phyloP scores from a whole-genome alignment of 2,797 vertebrate genomes.

The Anableps anableps region DNA sequence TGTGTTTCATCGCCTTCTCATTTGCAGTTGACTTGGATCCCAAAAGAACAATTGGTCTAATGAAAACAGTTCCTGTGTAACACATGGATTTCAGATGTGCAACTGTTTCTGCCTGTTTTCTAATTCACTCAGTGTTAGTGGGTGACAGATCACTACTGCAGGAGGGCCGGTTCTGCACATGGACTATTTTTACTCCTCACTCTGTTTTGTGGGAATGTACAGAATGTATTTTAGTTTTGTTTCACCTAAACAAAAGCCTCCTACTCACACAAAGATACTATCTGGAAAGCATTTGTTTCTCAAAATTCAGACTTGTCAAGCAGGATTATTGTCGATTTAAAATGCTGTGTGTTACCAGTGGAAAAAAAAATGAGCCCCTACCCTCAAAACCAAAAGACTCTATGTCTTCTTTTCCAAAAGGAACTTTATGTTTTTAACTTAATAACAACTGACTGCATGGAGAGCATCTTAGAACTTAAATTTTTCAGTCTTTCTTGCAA shows the following conservation, averaged over 20 bases:
- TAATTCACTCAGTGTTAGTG: not conserved
- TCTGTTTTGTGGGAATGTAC: not conserved
- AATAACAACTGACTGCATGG: not conserved
- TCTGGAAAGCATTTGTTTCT: not conserved
- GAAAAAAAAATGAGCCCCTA: not conserved
- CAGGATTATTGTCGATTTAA: not conserved
- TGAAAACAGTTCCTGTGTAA: not conserved
- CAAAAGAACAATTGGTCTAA: not conserved
- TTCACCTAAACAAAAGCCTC: not conserved
- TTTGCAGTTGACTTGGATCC: not conserved
- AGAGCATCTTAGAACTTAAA: not conserved
- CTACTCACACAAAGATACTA: not conserved
- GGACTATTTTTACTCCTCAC: not conserved
- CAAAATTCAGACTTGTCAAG: not conserved
- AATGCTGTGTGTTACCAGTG: not conserved
- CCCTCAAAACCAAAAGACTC: not conserved
- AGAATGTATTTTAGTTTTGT: not conserved
- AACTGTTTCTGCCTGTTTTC: not conserved
- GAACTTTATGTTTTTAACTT: not conserved
- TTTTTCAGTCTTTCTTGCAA: not conserved
- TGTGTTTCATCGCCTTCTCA: not conserved
- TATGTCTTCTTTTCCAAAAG: not conserved
- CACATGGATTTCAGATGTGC: not conserved
- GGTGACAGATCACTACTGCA: not conserved
- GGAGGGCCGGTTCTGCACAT: not conserved